Conservation (phyloP, 2,888 invertebrate species). For the Atrina japonica region DNA sequence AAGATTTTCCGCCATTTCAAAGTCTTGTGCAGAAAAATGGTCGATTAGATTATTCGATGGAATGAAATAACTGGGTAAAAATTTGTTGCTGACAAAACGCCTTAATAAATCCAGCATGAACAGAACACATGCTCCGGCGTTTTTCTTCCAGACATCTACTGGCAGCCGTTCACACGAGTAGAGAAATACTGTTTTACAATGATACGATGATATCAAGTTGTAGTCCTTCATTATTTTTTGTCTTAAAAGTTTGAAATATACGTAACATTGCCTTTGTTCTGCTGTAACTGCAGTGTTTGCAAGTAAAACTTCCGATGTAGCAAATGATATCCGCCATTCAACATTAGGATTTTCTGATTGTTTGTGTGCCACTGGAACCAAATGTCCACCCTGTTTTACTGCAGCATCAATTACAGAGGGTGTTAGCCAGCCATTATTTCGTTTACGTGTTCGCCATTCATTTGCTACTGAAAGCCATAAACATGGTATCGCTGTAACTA, state of each 20-base stretch:
- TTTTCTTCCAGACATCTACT: constrained; percentile 33
- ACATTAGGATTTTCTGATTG: constrained; percentile 6
- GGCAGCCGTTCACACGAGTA: constrained; percentile 56
- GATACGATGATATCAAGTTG: constrained; percentile 36
- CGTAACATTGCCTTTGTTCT: constrained; percentile 48
- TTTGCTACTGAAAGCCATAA: constrained; percentile 6
- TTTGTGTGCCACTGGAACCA: constrained; percentile 17
- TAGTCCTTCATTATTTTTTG: constrained; percentile 33
- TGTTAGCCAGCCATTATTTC: constrained; percentile 1
- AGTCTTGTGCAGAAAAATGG: constrained; percentile 36
- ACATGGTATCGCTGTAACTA: not conserved
- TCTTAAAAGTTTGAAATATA: constrained; percentile 43
- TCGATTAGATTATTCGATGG: constrained; percentile 50
- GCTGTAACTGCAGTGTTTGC: constrained; percentile 39
- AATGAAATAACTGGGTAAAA: constrained; percentile 47
- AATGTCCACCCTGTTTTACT: constrained; percentile 10
- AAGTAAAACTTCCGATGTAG: constrained; percentile 43
- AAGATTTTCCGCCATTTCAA: constrained; percentile 6
- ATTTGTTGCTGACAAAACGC: constrained; percentile 33
- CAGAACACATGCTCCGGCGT: constrained; percentile 41
- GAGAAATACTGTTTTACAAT: constrained; percentile 50
- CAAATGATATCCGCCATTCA: constrained; percentile 53
- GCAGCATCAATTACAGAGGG: not conserved
- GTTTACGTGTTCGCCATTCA: constrained; percentile 13
- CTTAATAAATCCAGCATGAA: constrained; percentile 45